A percentile compares a stretch with the other conserved stretches of the same genome.
Evolutionary conservation across 2,888 invertebrate species (phyloP).

Genomic region (Clunio marinus): DNA sequence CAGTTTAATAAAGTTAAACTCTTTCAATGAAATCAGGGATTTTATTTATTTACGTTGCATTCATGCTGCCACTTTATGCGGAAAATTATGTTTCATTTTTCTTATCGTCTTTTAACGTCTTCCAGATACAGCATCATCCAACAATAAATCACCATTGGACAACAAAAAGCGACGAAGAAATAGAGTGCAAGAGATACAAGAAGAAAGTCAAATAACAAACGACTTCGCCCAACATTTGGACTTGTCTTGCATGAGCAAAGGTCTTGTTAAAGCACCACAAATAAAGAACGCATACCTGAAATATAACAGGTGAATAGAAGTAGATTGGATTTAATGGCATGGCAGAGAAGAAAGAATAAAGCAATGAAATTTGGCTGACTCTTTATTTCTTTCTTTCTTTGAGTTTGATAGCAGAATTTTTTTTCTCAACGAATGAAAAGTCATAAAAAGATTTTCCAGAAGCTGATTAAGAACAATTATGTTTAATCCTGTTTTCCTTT

Average conservation of each 20-base stretch:
- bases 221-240: slow-evolving; percentile 47
- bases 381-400: no score
- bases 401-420: no score
- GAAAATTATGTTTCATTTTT: not conserved
- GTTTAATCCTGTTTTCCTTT: not conserved
- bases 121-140: not conserved
- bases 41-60: not conserved
- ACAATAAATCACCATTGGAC: slow-evolving; percentile 28
- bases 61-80: not conserved
- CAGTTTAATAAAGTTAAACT: not conserved
- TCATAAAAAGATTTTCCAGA: not conserved
- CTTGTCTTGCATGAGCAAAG: slow-evolving; percentile 48
- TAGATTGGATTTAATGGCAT: not conserved
- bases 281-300: slow-evolving; percentile 48
- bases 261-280: slow-evolving; percentile 48
- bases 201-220: slow-evolving; percentile 46
- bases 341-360: no score
- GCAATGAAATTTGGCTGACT: not conserved
- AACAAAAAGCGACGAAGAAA: slow-evolving; percentile 42
- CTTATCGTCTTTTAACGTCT: not conserved
- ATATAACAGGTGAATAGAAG: slow-evolving; percentile 45
- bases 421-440: not conserved
- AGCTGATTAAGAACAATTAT: not conserved
- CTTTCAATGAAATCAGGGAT: no score
- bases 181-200: slow-evolving; percentile 45